These are phyloP conservation scores for Sinonovacula constricta DNA, from an alignment of 1,140 invertebrate genomes.

Conservation along the genomic window DNA sequence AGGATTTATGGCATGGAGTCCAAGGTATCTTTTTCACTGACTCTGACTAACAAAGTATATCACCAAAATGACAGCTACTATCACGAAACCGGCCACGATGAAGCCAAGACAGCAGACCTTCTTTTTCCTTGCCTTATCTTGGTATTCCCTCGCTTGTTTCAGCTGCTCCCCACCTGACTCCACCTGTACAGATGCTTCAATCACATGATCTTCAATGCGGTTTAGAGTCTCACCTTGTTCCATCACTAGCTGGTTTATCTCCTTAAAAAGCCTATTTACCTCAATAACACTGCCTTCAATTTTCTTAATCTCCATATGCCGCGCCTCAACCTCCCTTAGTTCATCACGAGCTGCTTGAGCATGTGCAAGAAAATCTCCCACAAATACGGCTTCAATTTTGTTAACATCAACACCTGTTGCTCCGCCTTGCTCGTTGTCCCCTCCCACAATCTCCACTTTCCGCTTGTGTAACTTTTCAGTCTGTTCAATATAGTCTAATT, in stretches of 20 bases:
- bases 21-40: not conserved
- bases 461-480: slow-evolving; percentile 41
- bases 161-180: slow-evolving; percentile 24
- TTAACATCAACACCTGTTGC: slow-evolving; percentile 12
- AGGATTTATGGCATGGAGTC: not conserved
- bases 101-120: slow-evolving; percentile 39
- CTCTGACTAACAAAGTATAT: slow-evolving; percentile 35
- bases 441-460: slow-evolving; percentile 41
- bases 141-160: slow-evolving; percentile 7
- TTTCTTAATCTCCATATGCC: slow-evolving; percentile 47
- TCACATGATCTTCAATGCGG: slow-evolving; percentile 32
- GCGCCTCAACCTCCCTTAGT: slow-evolving; percentile 30
- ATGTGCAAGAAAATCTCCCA: slow-evolving; percentile 36
- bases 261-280: slow-evolving; percentile 48
- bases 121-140: slow-evolving; percentile 39
- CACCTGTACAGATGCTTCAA: slow-evolving; percentile 9
- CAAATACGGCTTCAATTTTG: slow-evolving; percentile 39
- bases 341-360: slow-evolving; percentile 34
- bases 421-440: slow-evolving; percentile 21
- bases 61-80: slow-evolving; percentile 28
- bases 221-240: slow-evolving; percentile 47
- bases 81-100: slow-evolving; percentile 24
- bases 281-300: slow-evolving; percentile 46
- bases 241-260: slow-evolving; percentile 47
- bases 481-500: slow-evolving; percentile 46